Percentiles rank a stretch among this genome's conserved stretches.
Conservation (phyloP, 2,888 invertebrate species). For the Venusia cambrica region DNA sequence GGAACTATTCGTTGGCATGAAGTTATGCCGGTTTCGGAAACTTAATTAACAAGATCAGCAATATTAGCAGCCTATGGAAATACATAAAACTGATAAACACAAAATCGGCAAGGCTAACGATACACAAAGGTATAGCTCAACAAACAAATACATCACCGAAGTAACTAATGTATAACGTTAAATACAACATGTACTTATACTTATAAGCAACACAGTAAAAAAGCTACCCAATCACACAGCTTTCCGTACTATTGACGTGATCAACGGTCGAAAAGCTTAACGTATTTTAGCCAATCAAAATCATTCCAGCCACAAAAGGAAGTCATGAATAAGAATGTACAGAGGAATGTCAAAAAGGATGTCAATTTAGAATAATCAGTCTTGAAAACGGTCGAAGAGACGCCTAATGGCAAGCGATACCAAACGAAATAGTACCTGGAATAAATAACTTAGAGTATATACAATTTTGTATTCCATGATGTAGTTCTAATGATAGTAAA, state of each 20-base stretch:
- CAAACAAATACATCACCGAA: slow-evolving; percentile 12
- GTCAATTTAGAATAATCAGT: slow-evolving; percentile 78
- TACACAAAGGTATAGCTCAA: slow-evolving; percentile 7
- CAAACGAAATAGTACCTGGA: slow-evolving; percentile 43
- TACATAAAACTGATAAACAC: slow-evolving; percentile 3
- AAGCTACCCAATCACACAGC: slow-evolving; percentile 43
- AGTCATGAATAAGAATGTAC: slow-evolving; percentile 41
- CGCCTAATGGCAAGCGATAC: slow-evolving; percentile 40
- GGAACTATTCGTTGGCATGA: slow-evolving; percentile 23
- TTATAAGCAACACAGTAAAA: slow-evolving; percentile 24
- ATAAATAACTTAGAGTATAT: slow-evolving; percentile 73
- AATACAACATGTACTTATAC: slow-evolving; percentile 24
- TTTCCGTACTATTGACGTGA: slow-evolving; percentile 64
- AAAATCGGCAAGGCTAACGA: slow-evolving; percentile 9
- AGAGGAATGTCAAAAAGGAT: slow-evolving; percentile 64
- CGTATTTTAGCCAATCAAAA: slow-evolving; percentile 55
- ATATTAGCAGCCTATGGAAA: slow-evolving; percentile 4
- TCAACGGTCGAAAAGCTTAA: slow-evolving; percentile 68
- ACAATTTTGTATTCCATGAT: slow-evolving; percentile 36
- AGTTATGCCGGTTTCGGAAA: slow-evolving; percentile 15
- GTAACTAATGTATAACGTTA: slow-evolving; percentile 18
- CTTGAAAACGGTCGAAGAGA: slow-evolving; percentile 67
- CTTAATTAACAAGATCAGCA: slow-evolving; percentile 1
- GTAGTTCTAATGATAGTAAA: slow-evolving; percentile 38
- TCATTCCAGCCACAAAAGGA: slow-evolving; percentile 44